phyloP scores from a whole-genome alignment of 2,113 vertebrate species.

The Mohoua ochrocephala region DNA sequence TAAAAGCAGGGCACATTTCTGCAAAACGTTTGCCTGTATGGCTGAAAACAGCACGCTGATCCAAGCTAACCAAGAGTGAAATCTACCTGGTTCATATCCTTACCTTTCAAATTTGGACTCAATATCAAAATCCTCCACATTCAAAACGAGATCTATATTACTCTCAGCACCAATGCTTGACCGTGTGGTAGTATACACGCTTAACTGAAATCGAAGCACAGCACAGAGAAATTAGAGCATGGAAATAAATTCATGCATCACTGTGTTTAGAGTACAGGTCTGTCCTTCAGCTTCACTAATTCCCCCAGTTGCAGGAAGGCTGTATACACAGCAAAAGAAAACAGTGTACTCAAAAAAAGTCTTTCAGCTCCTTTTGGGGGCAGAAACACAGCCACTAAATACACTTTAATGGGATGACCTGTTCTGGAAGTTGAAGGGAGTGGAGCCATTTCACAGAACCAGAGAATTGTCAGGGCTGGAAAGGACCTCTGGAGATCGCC shows the following conservation, averaged over 20 bases:
- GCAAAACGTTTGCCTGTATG: not conserved
- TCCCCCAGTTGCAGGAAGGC: accelerated
- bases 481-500: not conserved
- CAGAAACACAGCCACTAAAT: not conserved
- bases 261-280: accelerated
- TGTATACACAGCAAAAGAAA: accelerated
- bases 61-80: not conserved
- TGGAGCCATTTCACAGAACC: not conserved
- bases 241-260: not conserved
- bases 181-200: conserved; percentile 88
- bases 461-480: not conserved
- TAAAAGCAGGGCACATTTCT: not conserved
- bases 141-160: conserved; percentile 87
- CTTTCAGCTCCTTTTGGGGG: not conserved
- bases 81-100: not conserved
- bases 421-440: not conserved
- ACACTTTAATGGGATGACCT: no score
- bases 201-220: conserved; percentile 76
- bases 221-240: not conserved
- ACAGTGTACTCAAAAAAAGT: accelerated
- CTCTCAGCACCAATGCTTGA: conserved; percentile 78
- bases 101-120: conserved; percentile 91
- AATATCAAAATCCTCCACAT: conserved; percentile 89
- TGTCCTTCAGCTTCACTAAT: not conserved
- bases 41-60: accelerated